A percentile compares a stretch with the other conserved stretches of the same genome.
Conservation (phyloP, 2,888 invertebrate species). For the Aleiodes leptofemur region DNA sequence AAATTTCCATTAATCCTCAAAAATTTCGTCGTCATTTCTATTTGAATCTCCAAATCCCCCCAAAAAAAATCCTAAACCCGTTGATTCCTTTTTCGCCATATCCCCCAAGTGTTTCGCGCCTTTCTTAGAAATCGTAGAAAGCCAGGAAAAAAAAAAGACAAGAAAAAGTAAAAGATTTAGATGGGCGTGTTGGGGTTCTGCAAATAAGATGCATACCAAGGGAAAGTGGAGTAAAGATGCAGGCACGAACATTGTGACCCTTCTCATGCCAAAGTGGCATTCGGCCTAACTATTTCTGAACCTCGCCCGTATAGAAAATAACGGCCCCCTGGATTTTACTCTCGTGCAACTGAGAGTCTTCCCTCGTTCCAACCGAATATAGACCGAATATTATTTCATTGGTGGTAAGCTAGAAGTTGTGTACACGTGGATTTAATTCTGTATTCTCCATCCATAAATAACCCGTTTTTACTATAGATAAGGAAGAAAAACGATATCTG, state of each 20-base stretch:
- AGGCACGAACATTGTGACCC: conserved; percentile 38
- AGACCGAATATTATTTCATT: conserved; percentile 49
- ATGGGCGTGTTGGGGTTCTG: conserved; percentile 34
- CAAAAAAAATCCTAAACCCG: too few relatives aligned
- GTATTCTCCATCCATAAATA: conserved; percentile 2
- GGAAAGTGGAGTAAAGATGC: conserved; percentile 34
- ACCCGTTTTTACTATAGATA: background rate
- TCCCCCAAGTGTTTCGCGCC: too few relatives aligned
- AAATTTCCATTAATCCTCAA: too few relatives aligned
- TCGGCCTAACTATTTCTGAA: conserved; percentile 56
- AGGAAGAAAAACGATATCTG: background rate
- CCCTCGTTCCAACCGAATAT: conserved; percentile 40
- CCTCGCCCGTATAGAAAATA: conserved; percentile 42
- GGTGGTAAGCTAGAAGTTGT: background rate
- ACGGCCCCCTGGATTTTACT: conserved; percentile 38
- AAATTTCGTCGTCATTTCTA: too few relatives aligned
- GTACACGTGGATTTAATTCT: conserved; percentile 37
- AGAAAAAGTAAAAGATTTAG: conserved; percentile 1
- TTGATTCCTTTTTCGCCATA: too few relatives aligned
- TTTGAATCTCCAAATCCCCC: too few relatives aligned
- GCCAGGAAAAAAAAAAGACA: background rate
- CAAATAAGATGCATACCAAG: conserved; percentile 36
- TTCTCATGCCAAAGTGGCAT: conserved; percentile 45
- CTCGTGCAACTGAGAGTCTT: conserved; percentile 29
- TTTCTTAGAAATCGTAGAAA: conserved; percentile 11